phyloP scores from a whole-genome alignment of 2,797 vertebrate genomes.

The Cyprinodon diabolis region DNA sequence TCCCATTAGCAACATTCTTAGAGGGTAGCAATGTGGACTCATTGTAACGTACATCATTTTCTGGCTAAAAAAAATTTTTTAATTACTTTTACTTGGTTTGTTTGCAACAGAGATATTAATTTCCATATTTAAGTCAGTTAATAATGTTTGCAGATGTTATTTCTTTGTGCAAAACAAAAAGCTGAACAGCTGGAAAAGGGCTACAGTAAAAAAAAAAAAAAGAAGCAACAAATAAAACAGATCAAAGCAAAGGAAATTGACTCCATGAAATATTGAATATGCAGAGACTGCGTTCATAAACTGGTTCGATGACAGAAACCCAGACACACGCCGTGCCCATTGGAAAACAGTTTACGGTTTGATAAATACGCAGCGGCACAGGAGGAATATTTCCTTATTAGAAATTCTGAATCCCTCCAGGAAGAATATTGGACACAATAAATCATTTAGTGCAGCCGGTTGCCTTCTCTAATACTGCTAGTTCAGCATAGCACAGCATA shows the following conservation, averaged over 20 bases:
- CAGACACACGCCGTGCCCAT: constrained; percentile 61
- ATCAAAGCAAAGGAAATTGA: constrained; percentile 67
- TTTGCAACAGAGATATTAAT: constrained; percentile 20
- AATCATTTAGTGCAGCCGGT: constrained; percentile 74
- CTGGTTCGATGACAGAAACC: constrained; percentile 49
- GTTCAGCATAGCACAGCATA: constrained; percentile 74
- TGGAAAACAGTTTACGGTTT: constrained; percentile 57
- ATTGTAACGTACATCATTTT: constrained; percentile 6
- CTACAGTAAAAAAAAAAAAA: constrained; percentile 30
- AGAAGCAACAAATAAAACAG: constrained; percentile 50
- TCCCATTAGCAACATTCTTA: constrained; percentile 22
- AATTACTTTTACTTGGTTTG: constrained; percentile 16
- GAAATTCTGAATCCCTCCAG: constrained; percentile 75
- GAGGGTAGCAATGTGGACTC: neutral
- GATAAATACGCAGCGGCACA: constrained; percentile 71
- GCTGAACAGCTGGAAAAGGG: constrained; percentile 65
- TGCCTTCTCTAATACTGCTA: constrained; percentile 72
- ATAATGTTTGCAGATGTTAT: constrained; percentile 29
- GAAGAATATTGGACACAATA: constrained; percentile 75
- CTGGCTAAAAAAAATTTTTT: neutral
- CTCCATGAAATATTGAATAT: constrained; percentile 66
- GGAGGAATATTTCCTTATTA: constrained; percentile 77
- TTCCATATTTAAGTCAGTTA: constrained; percentile 31
- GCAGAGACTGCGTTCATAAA: constrained; percentile 40
- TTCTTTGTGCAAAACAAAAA: constrained; percentile 48